Percentiles rank a stretch among this genome's conserved stretches.
phyloP scores from a whole-genome alignment of 2,113 vertebrate genomes.

The Thalassoma bifasciatum region DNA sequence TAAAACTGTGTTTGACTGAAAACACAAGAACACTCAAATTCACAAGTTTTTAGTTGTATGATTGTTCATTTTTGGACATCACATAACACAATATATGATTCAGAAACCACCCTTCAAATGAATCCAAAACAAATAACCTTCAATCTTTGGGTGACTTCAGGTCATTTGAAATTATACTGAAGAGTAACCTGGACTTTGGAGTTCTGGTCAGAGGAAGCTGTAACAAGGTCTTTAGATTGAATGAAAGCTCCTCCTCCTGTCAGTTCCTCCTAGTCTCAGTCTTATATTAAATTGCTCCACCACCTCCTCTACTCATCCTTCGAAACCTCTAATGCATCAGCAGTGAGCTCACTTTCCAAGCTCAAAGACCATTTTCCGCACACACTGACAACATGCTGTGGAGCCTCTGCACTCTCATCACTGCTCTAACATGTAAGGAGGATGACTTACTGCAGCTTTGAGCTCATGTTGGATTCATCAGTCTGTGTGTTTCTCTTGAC shows the following conservation, averaged over 20 bases:
- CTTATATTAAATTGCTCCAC: constrained; percentile 37
- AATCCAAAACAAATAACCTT: too few relatives aligned
- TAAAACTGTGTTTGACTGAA: neutral
- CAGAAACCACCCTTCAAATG: too few relatives aligned
- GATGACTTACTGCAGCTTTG: constrained; percentile 7
- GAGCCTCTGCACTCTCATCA: constrained; percentile 61
- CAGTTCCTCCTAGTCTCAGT: constrained; percentile 6
- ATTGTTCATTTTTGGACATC: too few relatives aligned
- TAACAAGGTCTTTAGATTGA: neutral
- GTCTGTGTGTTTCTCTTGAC: constrained; percentile 18
- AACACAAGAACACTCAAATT: neutral
- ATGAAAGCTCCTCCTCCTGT: constrained; percentile 26
- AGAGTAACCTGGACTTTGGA: too few relatives aligned
- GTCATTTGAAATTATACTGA: too few relatives aligned
- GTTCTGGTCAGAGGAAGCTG: too few relatives aligned
- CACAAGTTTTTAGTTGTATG: neutral
- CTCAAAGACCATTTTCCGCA: constrained; percentile 32
- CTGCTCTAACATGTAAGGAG: constrained; percentile 56
- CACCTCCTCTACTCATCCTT: constrained; percentile 54
- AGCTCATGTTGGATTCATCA: constrained; percentile 23
- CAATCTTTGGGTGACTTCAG: too few relatives aligned
- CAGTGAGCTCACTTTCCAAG: constrained; percentile 27
- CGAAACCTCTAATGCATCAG: constrained; percentile 33
- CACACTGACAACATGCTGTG: constrained; percentile 63
- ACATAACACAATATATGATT: too few relatives aligned